Evolutionary conservation across 2,888 invertebrate genomes (phyloP), one percentile per base, ranked within the genome.

Genomic region (Macrosoma leucophasiata): DNA sequence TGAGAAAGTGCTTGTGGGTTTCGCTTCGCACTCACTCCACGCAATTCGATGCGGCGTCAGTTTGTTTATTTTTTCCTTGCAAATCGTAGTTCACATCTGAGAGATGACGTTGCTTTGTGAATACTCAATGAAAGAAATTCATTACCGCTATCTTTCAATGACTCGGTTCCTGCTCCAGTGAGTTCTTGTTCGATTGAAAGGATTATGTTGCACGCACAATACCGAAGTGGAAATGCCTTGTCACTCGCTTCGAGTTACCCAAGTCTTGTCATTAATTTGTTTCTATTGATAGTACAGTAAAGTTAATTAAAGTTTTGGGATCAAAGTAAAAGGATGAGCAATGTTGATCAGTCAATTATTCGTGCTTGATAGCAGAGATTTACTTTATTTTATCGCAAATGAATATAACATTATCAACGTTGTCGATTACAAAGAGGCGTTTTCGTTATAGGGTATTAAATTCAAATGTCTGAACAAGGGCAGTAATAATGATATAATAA

Each of bases 1-100:
- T 82, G 81, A 77, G 81, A 79, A 81, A 81, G 72, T 74, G 75
- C 69, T 69, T 62, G 66, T 69, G 69, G 67, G 68, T 65, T 67
- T 63, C 61, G 62, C 62, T 66, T 72, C 66, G 68, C 69, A 75
- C 72, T 70, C 68, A 62, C 68, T 69, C 60, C 56, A 59, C 55
- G 62, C 73, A 55, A 72, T 72, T 73, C 62, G 67, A 69, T 64
- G 68, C 58, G 58, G 55, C 55, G 41, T 46, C 47, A 55, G 55
- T 71, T 69, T 75, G 66, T 78, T 76, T 75, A 69, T 73, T 73
- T 73, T 66, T 67, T 64, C 58, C 38, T 52, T 55, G 50, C 55
- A 61, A 68, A 63, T 57, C 58, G 68, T 58, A 56, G 59, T 66
- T 60, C 63, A 65, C 61, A 61, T 62, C 61, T 71, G 57, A 62